phyloP scores from a whole-genome alignment of 2,113 vertebrate genomes.

The Paramisgurnus dabryanus region DNA sequence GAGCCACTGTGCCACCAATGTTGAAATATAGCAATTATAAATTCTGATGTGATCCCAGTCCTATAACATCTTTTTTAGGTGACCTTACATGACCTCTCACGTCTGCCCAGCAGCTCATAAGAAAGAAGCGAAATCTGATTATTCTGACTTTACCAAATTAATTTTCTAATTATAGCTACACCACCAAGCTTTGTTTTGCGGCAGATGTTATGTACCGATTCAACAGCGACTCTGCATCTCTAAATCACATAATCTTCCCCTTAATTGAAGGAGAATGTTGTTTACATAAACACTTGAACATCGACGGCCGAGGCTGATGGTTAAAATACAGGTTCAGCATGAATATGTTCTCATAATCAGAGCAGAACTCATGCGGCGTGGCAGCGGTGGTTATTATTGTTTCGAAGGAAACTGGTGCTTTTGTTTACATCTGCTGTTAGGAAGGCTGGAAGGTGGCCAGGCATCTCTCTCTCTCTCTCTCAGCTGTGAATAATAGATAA shows the following conservation, averaged over 20 bases:
- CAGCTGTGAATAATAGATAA: constrained; percentile 34
- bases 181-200: background rate
- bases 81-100: background rate
- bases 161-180: background rate
- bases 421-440: constrained; percentile 44
- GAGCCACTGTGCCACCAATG: too few species aligned
- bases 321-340: constrained; percentile 24
- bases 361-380: constrained; percentile 22
- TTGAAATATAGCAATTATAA: too few species aligned
- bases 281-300: constrained; percentile 40
- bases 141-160: background rate
- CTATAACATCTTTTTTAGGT: too few species aligned
- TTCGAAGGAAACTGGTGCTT: constrained; percentile 38
- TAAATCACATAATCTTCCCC: constrained; percentile 22
- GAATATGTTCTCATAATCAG: constrained; percentile 43
- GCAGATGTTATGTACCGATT: constrained; percentile 16
- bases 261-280: constrained; percentile 47
- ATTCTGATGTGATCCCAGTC: too few species aligned
- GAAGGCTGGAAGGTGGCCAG: constrained; percentile 26
- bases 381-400: constrained; percentile 36
- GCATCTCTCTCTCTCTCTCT: constrained; percentile 22
- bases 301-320: background rate
- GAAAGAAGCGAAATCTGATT: background rate
- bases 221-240: background rate
- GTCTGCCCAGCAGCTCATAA: background rate